Base-by-base conservation (phyloP, 2,797 vertebrate genomes). In the Acanthiza pusilla region DNA sequence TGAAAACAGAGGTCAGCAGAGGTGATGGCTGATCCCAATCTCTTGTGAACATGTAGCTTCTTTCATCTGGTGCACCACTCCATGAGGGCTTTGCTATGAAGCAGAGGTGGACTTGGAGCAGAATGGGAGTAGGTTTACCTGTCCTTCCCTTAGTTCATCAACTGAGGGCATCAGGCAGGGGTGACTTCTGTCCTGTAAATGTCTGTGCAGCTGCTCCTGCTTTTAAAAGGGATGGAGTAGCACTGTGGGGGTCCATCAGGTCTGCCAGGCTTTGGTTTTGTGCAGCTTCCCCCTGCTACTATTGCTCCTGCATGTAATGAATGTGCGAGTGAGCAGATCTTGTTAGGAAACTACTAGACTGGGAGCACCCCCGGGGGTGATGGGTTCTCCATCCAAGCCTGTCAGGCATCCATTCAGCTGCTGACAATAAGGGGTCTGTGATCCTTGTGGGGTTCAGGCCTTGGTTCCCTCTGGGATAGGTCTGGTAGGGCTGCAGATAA, bases 281-380 rank as follows among this genome's bases (percentile, higher is more conserved):
- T 58, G 51, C 45, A 19, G 21, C 53, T 62, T 77, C 27, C 16
- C 7, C 36, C 77, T 81, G 11, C 67, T 82, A 2, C 47, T 20
- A 4, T 42, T 0, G 0, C 32, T 88, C 27, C 77, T 87, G 45
- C 18, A 9, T 1, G 2, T 48, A 36, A 65, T 47, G 15, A 74
- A 71, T 27, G 12, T 57, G 43, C 7, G 2, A 11, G 29, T 42
- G 55, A 88, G 29, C 48, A 76, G 50, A 38, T 57, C 60, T 63
- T 38, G 29, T 3, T 42, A 63, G 51, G 80, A 90, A 89, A n/a
- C 9, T 61, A 30, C 9, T 53, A 62, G 57, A 40, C 43, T 47
- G 47, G 38, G 55, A 82, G 36, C 16, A 42, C n/a, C 30, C 36
- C 57, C 63, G 57, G 65, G 16, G 25, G 15, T 0, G 1, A 30